Evolutionary conservation across 2,113 vertebrate genomes (phyloP).

Genomic region (Meles meles): DNA sequence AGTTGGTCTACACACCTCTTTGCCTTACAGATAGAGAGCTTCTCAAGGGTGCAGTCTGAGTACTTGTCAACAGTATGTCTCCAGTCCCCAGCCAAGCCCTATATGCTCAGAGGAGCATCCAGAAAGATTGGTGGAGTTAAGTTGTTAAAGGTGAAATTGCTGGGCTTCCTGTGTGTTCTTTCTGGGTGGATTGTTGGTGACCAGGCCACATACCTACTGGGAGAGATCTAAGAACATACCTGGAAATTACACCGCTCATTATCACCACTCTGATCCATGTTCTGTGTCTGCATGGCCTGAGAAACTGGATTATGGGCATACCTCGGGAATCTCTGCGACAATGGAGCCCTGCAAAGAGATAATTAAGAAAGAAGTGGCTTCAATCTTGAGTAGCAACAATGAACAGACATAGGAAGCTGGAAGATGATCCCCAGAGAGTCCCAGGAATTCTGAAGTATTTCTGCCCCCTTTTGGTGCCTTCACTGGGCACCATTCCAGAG

Average conservation of each 20-base stretch:
- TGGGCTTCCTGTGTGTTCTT: neutral
- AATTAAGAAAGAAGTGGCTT: neutral
- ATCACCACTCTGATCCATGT: neutral
- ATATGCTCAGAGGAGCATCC: neutral
- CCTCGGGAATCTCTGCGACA: neutral
- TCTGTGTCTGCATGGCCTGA: neutral
- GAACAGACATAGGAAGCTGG: neutral
- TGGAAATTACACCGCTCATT: neutral
- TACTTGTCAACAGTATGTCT: neutral
- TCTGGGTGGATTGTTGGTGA: neutral
- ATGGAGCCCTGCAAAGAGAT: neutral
- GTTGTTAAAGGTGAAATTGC: neutral
- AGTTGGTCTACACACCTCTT: neutral
- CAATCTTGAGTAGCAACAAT: neutral
- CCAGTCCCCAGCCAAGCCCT: neutral
- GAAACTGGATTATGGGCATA: neutral
- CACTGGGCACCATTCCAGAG: neutral
- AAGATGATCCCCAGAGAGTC: neutral
- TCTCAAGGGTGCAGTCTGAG: neutral
- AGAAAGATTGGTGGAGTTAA: neutral
- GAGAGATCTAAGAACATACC: neutral
- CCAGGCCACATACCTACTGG: neutral
- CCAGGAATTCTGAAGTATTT: neutral
- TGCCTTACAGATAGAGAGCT: neutral
- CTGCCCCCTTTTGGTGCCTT: neutral